Base-by-base conservation (phyloP, 1,140 invertebrate genomes). In the Araneus ventricosus region DNA sequence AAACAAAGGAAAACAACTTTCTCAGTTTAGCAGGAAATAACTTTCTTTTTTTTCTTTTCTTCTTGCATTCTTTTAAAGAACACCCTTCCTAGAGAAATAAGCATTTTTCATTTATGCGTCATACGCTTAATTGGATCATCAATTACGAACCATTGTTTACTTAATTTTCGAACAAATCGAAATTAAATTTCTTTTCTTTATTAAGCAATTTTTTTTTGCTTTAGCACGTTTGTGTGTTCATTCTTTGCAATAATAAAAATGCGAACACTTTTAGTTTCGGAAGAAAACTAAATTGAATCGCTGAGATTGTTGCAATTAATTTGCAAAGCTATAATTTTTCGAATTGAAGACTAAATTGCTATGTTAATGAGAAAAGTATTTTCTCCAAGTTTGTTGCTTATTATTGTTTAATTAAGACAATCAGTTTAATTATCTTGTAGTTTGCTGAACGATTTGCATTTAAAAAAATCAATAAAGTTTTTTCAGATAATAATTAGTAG, bases 391-490 rank as follows among this genome's bases (percentile, higher is more conserved):
- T 75, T 37, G 27, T 22, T 75, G 30, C 34, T 75, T 20, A 37
- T 75, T 75, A 75, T 75, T 30, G 17, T 75, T 75, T 75, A 20
- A 75, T 75, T 75, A 75, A 75, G 70, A 37, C 34, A 75, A 75
- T 75, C 70, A 22, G 2, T 75, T 75, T 37, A 75, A 75, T 75
- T 75, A 63, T 63, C n/a, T 8, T n/a, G n/a, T 75, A 75, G 70
- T 75, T 75, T 37, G 70, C 37, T 37, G 30, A 20, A 75, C 30
- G 27, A 75, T 34, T 20, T 75, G 27, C 5, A 20, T 20, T 34
- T 34, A 75, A 75, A 75, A 30, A 1, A 34, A 17, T 10, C 14
- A 30, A 30, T n/a, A 63, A 8, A 63, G n/a, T 63, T 63, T 70
- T 70, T 70, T 70, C 34, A 17, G 27, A 6, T 27, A 30, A 70